Base-by-base conservation (phyloP, 2,113 vertebrate genomes). In the Penelope pileata region DNA sequence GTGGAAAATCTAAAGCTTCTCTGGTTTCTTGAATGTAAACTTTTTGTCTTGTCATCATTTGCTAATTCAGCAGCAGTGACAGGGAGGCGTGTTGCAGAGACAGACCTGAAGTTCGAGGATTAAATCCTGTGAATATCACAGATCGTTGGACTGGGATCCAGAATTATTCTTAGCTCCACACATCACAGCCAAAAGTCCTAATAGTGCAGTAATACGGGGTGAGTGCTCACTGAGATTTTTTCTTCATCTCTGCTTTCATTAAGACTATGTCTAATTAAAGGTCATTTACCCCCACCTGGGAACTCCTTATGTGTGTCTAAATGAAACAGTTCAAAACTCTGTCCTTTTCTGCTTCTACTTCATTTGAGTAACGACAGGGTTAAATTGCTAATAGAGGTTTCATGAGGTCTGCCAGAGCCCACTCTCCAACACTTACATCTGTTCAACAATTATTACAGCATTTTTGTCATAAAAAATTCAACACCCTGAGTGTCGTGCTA, bases 361-460 rank as follows among this genome's bases (percentile, higher is more conserved):
- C 43, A 76, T 86, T 94, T 93, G 96, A 94, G 98, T 79, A 88
- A 83, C 7, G 95, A 97, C 94, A 95, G 98, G 98, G 98, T 99
- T 99, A 99, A 99, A 98, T 98, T 99, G 98, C 98, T 99, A 99
- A 99, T 99, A 98, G 98, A 98, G 97, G 97, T 98, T 99, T 98
- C 97, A 98, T 98, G 98, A 99, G 98, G 98, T 99, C 98, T 98
- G 98, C 98, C 98, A 96, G 98, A 98, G 98, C 98, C 97, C 96
- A 98, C 98, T 98, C 98, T 98, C 98, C 98, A 98, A 98, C 98
- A 99, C 98, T 98, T 99, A 99, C 99, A 99, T 99, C 98, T 99
- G 99, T 99, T 99, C 98, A 99, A 99, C 98, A 99, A 99, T 99
- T 99, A 99, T 99, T 99, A 99, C 98, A 99, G 98, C 98, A 98